Evolutionary conservation across 2,113 vertebrate genomes (phyloP).

Genomic region (Seriola aureovittata): DNA sequence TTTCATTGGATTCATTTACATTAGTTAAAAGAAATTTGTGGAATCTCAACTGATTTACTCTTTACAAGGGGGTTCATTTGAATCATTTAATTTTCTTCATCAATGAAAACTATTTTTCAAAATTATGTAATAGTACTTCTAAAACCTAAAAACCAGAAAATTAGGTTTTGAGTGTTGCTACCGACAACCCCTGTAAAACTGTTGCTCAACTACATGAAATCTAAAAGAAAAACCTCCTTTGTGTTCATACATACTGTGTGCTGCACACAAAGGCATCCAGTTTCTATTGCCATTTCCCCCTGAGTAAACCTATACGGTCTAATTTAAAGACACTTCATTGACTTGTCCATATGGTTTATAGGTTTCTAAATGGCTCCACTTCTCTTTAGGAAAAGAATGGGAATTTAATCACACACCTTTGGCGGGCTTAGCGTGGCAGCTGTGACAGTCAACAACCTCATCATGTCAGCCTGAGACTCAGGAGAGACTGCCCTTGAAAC

Average conservation of each 20-base stretch:
- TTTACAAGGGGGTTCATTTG: neutral
- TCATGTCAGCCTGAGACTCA: conserved; percentile 67
- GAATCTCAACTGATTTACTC: neutral
- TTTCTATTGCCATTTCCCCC: conserved; percentile 55
- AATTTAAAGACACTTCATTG: conserved; percentile 70
- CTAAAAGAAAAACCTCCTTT: neutral
- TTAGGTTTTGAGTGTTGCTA: neutral
- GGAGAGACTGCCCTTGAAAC: conserved; percentile 78
- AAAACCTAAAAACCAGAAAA: conserved; percentile 24
- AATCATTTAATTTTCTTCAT: neutral
- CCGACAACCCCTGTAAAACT: conserved; percentile 16
- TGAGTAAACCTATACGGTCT: conserved; percentile 49
- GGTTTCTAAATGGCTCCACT: conserved; percentile 67
- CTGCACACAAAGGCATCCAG: conserved; percentile 49
- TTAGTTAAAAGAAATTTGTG: too few species aligned
- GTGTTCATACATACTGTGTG: conserved; percentile 18
- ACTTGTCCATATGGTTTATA: conserved; percentile 75
- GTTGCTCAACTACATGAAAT: conserved; percentile 20
- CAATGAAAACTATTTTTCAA: neutral
- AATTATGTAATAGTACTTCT: neutral
- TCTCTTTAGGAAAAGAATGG: conserved; percentile 71
- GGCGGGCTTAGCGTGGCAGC: conserved; percentile 65
- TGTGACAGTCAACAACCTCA: conserved; percentile 76
- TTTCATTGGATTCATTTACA: neutral
- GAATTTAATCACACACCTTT: conserved; percentile 77